Evolutionary conservation across 2,888 invertebrate species (phyloP).

Genomic region (Chesias legatella): DNA sequence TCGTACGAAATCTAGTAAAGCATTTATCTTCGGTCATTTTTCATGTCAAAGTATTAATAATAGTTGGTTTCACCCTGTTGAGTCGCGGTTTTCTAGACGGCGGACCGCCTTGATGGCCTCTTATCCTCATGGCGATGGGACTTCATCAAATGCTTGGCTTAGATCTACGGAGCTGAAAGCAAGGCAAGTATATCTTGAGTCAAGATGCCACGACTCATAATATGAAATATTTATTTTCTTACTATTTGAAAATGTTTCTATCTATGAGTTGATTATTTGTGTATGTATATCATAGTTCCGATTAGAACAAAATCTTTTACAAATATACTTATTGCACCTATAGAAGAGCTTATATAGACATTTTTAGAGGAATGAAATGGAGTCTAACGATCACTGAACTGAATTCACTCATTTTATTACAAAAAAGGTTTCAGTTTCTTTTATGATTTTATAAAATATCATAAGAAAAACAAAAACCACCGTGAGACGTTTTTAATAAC

Average conservation of each 20-base stretch:
- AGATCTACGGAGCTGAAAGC: conserved; percentile 10
- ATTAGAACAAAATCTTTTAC: no score
- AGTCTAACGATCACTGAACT: no score
- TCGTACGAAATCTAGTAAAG: conserved; percentile 13
- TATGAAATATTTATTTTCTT: conserved; percentile 6
- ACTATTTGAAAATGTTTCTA: no score
- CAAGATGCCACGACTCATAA: conserved; percentile 2
- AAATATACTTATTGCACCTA: no score
- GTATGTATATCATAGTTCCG: no score
- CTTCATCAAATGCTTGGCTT: conserved; percentile 16
- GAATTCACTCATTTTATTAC: no score
- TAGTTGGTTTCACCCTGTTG: conserved; percentile 29
- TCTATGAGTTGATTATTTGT: no score
- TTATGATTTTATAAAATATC: neutral
- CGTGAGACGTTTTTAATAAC: conserved; percentile 15
- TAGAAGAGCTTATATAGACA: no score
- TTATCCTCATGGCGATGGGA: conserved; percentile 10
- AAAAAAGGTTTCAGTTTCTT: neutral
- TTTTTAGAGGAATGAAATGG: no score
- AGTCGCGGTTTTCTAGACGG: conserved; percentile 41
- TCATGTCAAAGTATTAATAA: conserved; percentile 26
- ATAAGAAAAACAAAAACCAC: neutral
- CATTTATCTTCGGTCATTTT: conserved; percentile 27
- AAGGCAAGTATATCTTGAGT: conserved; percentile 9
- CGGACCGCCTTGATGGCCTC: conserved; percentile 27